Evolutionary conservation across 2,797 vertebrate genomes (phyloP).

Genomic region (Philypnodon macrostomus): DNA sequence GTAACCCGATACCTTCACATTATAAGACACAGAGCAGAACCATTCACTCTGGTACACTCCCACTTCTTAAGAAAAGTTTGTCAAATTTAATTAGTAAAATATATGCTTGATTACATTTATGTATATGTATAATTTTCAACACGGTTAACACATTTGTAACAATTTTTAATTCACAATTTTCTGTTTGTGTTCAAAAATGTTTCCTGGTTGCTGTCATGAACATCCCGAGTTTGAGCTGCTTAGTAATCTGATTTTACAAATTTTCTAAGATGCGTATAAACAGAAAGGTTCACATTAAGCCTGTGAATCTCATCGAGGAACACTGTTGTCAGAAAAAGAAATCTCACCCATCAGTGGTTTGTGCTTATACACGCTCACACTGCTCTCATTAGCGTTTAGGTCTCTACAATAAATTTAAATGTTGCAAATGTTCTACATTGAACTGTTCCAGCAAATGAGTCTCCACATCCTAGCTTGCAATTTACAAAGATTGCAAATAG

Average conservation of each 20-base stretch:
- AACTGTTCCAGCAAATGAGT: constrained; percentile 47
- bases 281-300: constrained; percentile 39
- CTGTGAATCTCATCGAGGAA: constrained; percentile 41
- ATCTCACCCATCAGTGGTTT: constrained; percentile 26
- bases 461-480: constrained; percentile 36
- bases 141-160: constrained; percentile 37
- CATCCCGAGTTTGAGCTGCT: constrained; percentile 32
- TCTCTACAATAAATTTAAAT: constrained; percentile 38
- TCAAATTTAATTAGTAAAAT: constrained; percentile 33
- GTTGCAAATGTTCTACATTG: constrained; percentile 37
- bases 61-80: constrained; percentile 46
- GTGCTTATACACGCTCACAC: constrained; percentile 21
- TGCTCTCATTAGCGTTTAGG: constrained; percentile 32
- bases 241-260: constrained; percentile 63
- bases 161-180: constrained; percentile 51
- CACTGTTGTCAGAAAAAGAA: constrained; percentile 19
- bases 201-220: constrained; percentile 31
- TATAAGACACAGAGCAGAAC: constrained; percentile 51
- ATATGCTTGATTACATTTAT: constrained; percentile 37
- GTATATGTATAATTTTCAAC: constrained; percentile 32
- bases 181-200: constrained; percentile 41
- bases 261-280: constrained; percentile 55
- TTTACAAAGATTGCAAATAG: constrained; percentile 53
- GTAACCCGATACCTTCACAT: constrained; percentile 37
- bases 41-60: constrained; percentile 53